These are phyloP conservation scores for Leptoteleia sp. DNA, from an alignment of 1,140 invertebrate genomes.

Conservation along the genomic window DNA sequence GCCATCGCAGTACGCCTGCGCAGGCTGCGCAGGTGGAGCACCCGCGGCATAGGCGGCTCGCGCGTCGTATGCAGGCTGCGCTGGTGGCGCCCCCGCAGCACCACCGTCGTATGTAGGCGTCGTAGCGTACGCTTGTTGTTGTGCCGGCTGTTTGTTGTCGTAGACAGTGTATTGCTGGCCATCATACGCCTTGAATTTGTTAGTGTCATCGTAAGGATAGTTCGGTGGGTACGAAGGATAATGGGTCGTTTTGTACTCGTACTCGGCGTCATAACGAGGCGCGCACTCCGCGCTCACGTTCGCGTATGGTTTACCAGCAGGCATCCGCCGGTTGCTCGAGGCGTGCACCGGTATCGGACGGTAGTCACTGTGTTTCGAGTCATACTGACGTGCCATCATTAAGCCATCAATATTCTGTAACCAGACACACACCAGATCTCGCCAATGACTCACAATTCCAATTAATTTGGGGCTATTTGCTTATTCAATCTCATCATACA, in stretches of 20 bases:
- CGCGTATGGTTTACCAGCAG: slow-evolving; percentile 76
- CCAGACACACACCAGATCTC: slow-evolving; percentile 81
- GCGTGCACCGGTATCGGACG: slow-evolving; percentile 79
- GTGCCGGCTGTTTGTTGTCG: slow-evolving; percentile 65
- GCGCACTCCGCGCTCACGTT: slow-evolving; percentile 73
- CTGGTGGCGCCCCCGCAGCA: slow-evolving; percentile 6
- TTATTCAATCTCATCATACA: slow-evolving; percentile 12
- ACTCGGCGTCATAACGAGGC: slow-evolving; percentile 73
- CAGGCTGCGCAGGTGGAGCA: slow-evolving; percentile 52
- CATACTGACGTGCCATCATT: slow-evolving; percentile 81
- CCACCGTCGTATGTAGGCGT: slow-evolving; percentile 66
- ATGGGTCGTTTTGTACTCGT: slow-evolving; percentile 80
- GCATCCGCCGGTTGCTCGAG: slow-evolving; percentile 75
- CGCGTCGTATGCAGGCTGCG: slow-evolving; percentile 67
- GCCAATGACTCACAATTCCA: slow-evolving; percentile 77
- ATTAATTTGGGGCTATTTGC: slow-evolving; percentile 27
- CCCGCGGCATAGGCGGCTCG: slow-evolving; percentile 64
- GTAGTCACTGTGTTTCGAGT: slow-evolving; percentile 79
- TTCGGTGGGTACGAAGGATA: slow-evolving; percentile 80
- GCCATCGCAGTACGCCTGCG: slow-evolving; percentile 65
- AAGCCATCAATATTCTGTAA: slow-evolving; percentile 82
- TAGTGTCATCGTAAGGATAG: slow-evolving; percentile 78
- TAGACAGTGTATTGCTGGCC: slow-evolving; percentile 58
- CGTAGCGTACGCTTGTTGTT: slow-evolving; percentile 63
- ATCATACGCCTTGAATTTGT: slow-evolving; percentile 75